A percentile compares a stretch with the other conserved stretches of the same genome.
Evolutionary conservation across 2,113 vertebrate genomes (phyloP).

Genomic region (Clarias magur): DNA sequence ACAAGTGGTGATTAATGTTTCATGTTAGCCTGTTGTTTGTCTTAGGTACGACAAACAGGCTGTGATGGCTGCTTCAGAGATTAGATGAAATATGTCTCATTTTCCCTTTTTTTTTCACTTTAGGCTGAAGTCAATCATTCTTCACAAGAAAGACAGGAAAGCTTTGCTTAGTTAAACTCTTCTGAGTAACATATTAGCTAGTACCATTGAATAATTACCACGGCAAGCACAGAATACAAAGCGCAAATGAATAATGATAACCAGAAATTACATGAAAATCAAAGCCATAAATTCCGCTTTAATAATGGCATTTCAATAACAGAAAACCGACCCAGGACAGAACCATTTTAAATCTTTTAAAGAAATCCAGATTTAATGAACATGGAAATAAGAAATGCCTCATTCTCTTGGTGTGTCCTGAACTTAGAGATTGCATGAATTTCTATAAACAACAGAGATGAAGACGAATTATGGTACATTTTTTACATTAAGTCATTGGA

Average conservation of each 20-base stretch:
- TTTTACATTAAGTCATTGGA: not conserved
- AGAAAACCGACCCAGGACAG: not conserved
- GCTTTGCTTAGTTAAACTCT: not conserved
- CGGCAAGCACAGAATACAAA: not conserved
- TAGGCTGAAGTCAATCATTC: conserved; percentile 1
- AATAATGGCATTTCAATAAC: not conserved
- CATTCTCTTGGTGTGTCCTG: not conserved
- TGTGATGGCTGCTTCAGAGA: not conserved
- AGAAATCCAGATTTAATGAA: not conserved
- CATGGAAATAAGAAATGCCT: not conserved
- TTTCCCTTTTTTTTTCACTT: conserved; percentile 13
- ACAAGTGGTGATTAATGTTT: conserved; percentile 28
- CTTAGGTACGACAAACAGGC: conserved; percentile 23
- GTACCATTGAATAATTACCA: not conserved
- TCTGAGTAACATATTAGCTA: not conserved
- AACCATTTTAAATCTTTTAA: not conserved
- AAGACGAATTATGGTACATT: not conserved
- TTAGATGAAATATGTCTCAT: conserved; percentile 19
- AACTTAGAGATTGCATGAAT: not conserved
- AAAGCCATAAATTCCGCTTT: not conserved
- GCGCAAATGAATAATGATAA: not conserved
- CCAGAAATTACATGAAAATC: not conserved
- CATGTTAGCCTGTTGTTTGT: conserved; percentile 27
- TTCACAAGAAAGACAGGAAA: not conserved
- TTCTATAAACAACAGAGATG: not conserved